Evolutionary conservation across 92 coral and sea anemone genomes (phyloP).

Genomic region (Pocillopora meandrina): DNA sequence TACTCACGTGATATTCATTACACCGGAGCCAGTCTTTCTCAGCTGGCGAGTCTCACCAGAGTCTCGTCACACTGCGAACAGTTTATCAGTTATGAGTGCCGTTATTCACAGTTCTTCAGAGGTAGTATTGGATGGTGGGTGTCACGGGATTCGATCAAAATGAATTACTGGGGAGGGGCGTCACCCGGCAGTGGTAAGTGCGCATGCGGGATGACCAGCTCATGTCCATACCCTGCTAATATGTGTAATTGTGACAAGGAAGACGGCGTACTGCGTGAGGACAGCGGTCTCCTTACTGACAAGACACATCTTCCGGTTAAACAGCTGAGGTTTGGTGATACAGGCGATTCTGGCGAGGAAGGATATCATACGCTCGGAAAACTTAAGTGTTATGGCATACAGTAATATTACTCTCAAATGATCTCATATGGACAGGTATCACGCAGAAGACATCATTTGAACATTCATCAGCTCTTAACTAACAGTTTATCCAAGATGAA

Average conservation of each 20-base stretch:
- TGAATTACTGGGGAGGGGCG: slow-evolving; percentile 14
- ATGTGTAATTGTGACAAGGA: background rate
- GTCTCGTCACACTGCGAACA: slow-evolving; percentile 29
- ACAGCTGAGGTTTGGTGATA: slow-evolving; percentile 51
- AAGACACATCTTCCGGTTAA: slow-evolving; percentile 43
- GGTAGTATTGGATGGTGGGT: background rate
- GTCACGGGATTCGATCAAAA: background rate
- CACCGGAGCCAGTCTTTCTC: slow-evolving; percentile 24
- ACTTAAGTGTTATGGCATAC: slow-evolving; percentile 40
- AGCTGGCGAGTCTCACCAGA: slow-evolving; percentile 19
- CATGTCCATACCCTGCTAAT: background rate
- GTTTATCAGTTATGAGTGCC: slow-evolving; percentile 12
- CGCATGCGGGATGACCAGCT: slow-evolving; percentile 33
- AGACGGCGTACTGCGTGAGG: slow-evolving; percentile 39
- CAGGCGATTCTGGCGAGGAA: background rate
- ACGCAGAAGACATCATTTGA: too few relatives aligned
- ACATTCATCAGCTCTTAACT: too few relatives aligned
- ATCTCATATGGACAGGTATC: too few relatives aligned
- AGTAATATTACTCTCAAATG: too few relatives aligned
- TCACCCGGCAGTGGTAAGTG: slow-evolving; percentile 7
- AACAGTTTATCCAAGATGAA: too few relatives aligned
- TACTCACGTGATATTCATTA: slow-evolving; percentile 15
- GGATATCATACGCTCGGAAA: slow-evolving; percentile 53
- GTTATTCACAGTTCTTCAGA: background rate
- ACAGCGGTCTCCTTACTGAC: slow-evolving; percentile 47